Evolutionary conservation across 2,113 vertebrate genomes (phyloP), one percentile per base, ranked within the genome.

Genomic region (Hyperopisus bebe): DNA sequence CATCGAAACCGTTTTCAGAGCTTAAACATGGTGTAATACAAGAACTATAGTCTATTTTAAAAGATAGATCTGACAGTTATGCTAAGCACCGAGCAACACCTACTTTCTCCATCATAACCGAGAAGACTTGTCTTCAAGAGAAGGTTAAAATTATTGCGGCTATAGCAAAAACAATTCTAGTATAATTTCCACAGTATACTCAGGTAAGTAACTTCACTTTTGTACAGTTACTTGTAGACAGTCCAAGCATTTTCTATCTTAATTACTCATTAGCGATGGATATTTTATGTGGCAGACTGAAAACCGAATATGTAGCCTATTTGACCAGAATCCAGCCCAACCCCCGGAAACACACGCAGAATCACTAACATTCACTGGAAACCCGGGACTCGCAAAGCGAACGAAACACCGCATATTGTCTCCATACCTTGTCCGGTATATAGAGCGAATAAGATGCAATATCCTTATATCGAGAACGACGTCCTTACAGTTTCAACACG

Each of bases 391-490:
- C 19, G 3, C 8, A 84, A 80, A n/a, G 42, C 82, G 44, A 84
- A 46, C 42, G n/a, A 84, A 24, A 84, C 1, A 11, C 21, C 24
- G 44, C 21, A 84, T 84, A 82, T 82, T 82, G 44, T n/a, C 55
- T 27, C 51, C 94, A 91, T 91, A 95, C 94, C 94, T 92, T 82
- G 0, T 87, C 86, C 31, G 8, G 50, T 53, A 27, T 86, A 5
- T 19, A 53, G 24, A 80, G 19, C 1, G 58, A 50, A 35, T 24
- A 8, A 39, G 19, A 66, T 13, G 39, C 21, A 70, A 31, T 50
- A 55, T 48, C 53, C 35, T 90, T 90, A 70, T 86, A 53, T 39
- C 1, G 77, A 70, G 19, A 48, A 70, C 48, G 27, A 47, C 19
- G 44, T 84, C 82, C 82, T 84, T 84, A 84, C 17, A 47, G 1